Base-by-base conservation (phyloP, 2,888 invertebrate genomes). In the Sarcophaga carnaria region DNA sequence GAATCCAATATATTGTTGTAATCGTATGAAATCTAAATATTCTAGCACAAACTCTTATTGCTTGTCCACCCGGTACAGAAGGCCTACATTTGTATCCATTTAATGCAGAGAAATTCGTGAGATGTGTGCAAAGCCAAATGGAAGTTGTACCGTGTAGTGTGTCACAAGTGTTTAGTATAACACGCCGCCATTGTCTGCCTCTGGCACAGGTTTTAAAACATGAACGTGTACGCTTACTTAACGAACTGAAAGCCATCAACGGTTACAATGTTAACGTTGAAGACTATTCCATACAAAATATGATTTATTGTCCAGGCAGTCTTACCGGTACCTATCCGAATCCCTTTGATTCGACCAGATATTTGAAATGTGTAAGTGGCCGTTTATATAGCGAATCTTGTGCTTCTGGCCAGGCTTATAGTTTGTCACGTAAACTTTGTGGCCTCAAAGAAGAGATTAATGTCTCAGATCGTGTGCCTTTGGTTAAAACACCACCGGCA, bases 291-390 rank as follows among this genome's bases (percentile, higher is more conserved):
- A 79, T 82, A 6, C 67, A 82, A 22, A 87, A 83, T 63, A 80
- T 86, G 82, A 27, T 85, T 1, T 83, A 83, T 12, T 95, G 95
- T 89, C 95, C 95, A 0, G 79, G 88, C 0, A 92, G 92, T 66
- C 92, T 94, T 1, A 94, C 95, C 0, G 96, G 96, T 0, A 94
- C 94, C 84, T 95, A 94, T 89, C 94, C 95, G 0, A 95, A 95
- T 90, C 94, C 95, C 1, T 93, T 94, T 4, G 95, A 95, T 83
- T 95, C 96, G 88, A 94, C 94, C 77, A 94, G 95, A 89, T 96
- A 95, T 91, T 93, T 96, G n/a, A 95, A 95, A 89, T 96, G 96
- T 89, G 95, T 94, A 94, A 94, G 95, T 88, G 96, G 96, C 0
- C 92, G 95, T 47, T 94, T 95, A 0, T 93, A 93, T 75, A 93